phyloP scores from a whole-genome alignment of 2,888 invertebrate species.

The Sericinus montela region DNA sequence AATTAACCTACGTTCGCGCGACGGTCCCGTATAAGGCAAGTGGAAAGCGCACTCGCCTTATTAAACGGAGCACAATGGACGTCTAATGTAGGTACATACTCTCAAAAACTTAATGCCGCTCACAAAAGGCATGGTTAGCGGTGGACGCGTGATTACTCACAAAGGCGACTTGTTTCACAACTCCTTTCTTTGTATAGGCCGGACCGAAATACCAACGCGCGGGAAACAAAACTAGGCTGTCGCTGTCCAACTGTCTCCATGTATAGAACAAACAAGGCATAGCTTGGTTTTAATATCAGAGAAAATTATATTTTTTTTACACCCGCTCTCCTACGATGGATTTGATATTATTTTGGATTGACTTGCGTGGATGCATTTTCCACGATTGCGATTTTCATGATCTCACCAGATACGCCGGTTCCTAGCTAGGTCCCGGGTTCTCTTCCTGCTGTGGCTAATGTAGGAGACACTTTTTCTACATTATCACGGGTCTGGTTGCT shows the following conservation, averaged over 20 bases:
- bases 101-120: constrained; percentile 23
- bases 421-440: too few species aligned
- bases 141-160: constrained; percentile 24
- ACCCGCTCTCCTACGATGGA: too few species aligned
- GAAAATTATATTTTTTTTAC: too few species aligned
- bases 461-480: too few species aligned
- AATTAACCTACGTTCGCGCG: constrained; percentile 50
- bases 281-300: background rate
- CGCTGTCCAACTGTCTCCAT: constrained; percentile 4
- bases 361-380: too few species aligned
- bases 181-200: constrained; percentile 2
- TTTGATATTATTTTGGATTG: too few species aligned
- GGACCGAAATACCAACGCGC: background rate
- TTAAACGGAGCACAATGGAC: constrained; percentile 48
- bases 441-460: too few species aligned
- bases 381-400: too few species aligned
- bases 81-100: constrained; percentile 31
- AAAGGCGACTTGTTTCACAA: constrained; percentile 18
- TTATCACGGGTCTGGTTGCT: too few species aligned
- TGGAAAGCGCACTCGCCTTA: constrained; percentile 48
- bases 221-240: background rate
- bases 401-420: too few species aligned
- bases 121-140: constrained; percentile 23
- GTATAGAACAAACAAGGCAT: constrained; percentile 5
- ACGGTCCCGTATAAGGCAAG: constrained; percentile 44